Evolutionary conservation across 2,113 vertebrate species (phyloP).

Genomic region (Jaculus jaculus): DNA sequence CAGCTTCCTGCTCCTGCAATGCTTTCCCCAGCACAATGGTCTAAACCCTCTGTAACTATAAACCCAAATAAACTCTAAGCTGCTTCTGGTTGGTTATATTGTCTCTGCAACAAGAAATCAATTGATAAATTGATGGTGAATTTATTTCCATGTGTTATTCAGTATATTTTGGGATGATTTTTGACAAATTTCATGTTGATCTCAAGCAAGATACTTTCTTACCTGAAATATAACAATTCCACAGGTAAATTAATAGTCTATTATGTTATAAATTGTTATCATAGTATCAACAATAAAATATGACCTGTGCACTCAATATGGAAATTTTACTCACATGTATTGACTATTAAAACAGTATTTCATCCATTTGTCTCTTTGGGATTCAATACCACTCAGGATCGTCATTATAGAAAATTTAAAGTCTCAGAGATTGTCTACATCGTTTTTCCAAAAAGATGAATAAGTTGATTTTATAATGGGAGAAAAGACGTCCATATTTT

Average conservation of each 20-base stretch:
- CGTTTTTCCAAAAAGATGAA: slow-evolving; percentile 1
- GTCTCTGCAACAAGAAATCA: no score
- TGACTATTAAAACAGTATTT: not conserved
- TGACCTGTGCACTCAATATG: not conserved
- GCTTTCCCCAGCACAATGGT: no score
- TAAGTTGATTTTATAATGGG: not conserved
- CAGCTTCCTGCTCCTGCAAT: no score
- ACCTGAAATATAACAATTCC: slow-evolving; percentile 2
- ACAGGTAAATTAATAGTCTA: slow-evolving; percentile 9
- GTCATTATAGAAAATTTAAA: not conserved
- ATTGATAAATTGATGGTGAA: no score
- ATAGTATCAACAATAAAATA: not conserved
- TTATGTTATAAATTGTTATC: not conserved
- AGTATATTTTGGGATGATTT: not conserved
- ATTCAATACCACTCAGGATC: not conserved
- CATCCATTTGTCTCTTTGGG: not conserved
- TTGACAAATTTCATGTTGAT: not conserved
- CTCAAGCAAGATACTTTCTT: not conserved
- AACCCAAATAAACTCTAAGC: no score
- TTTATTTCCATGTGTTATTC: not conserved
- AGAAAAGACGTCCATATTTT: slow-evolving; percentile 4
- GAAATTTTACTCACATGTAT: slow-evolving; percentile 6
- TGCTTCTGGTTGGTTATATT: no score
- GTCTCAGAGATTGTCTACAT: not conserved
- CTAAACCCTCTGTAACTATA: no score